These are phyloP conservation scores for Caretta caretta DNA, from an alignment of 2,113 vertebrate species.

Conservation along the genomic window DNA sequence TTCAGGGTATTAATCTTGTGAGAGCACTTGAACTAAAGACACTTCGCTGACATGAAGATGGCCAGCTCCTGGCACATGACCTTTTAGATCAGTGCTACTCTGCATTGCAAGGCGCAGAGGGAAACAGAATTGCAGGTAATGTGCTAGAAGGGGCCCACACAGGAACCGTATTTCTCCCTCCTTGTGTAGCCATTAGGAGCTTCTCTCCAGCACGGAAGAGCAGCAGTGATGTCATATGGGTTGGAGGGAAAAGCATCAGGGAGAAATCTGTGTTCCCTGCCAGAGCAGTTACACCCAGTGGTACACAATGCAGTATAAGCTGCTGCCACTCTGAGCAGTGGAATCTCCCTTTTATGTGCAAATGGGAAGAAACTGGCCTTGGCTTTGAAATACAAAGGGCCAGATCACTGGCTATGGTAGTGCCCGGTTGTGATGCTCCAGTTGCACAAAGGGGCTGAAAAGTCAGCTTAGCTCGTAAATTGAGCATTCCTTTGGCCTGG, in stretches of 20 bases:
- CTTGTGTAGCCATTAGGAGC: not conserved
- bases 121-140: not conserved
- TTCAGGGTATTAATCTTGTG: not conserved
- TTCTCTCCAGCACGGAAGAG: accelerated
- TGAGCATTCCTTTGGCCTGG: not conserved
- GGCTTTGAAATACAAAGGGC: not conserved
- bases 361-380: not conserved
- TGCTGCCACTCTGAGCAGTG: slow-evolving; percentile 3
- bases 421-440: slow-evolving; percentile 1
- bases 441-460: not conserved
- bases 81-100: not conserved
- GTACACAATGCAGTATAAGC: not conserved
- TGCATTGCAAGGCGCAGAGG: not conserved
- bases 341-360: not conserved
- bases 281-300: not conserved
- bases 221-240: not conserved
- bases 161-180: not conserved
- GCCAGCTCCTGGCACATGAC: not conserved
- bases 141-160: accelerated
- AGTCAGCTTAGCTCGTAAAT: not conserved
- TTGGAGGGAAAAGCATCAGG: not conserved
- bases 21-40: not conserved
- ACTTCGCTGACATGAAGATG: not conserved
- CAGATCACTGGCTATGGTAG: not conserved
- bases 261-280: not conserved